Percentiles rank a stretch among this genome's conserved stretches.
phyloP scores from a whole-genome alignment of 2,113 vertebrate genomes.

The Pithys albifrons region DNA sequence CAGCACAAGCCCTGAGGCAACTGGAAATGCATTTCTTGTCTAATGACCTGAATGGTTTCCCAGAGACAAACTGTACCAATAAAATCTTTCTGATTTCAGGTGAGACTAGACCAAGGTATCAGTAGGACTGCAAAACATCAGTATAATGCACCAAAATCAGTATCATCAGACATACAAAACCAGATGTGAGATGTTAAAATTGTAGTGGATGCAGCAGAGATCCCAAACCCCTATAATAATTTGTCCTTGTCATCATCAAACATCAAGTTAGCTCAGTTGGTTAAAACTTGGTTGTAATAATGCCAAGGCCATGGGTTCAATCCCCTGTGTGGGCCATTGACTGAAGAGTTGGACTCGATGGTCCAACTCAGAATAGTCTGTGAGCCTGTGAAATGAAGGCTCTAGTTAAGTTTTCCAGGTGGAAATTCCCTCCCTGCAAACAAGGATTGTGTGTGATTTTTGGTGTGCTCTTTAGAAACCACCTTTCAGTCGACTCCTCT shows the following conservation, averaged over 20 bases:
- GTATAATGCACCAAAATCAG: not conserved
- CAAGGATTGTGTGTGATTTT: not conserved
- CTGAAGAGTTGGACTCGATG: no score
- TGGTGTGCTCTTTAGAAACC: not conserved
- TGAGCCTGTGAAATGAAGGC: no score
- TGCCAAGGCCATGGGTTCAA: no score
- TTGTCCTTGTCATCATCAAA: not conserved
- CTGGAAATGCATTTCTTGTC: not conserved
- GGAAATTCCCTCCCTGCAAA: not conserved
- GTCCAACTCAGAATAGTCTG: no score
- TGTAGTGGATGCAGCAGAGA: not conserved
- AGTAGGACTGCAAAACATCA: not conserved
- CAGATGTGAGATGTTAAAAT: not conserved
- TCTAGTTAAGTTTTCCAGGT: not conserved
- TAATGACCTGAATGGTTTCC: not conserved
- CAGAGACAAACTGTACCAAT: not conserved
- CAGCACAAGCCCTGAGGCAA: not conserved
- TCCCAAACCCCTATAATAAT: not conserved
- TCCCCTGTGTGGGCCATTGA: no score
- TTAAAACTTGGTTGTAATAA: no score
- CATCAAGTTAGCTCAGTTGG: not conserved
- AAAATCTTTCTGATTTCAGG: not conserved
- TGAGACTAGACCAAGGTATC: not conserved
- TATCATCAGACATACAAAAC: not conserved
- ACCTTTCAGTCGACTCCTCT: not conserved